Percentiles rank a stretch among this genome's conserved stretches.
These are phyloP conservation scores for Neelides folsomi DNA, from an alignment of 2,888 invertebrate genomes.

Conservation along the genomic window DNA sequence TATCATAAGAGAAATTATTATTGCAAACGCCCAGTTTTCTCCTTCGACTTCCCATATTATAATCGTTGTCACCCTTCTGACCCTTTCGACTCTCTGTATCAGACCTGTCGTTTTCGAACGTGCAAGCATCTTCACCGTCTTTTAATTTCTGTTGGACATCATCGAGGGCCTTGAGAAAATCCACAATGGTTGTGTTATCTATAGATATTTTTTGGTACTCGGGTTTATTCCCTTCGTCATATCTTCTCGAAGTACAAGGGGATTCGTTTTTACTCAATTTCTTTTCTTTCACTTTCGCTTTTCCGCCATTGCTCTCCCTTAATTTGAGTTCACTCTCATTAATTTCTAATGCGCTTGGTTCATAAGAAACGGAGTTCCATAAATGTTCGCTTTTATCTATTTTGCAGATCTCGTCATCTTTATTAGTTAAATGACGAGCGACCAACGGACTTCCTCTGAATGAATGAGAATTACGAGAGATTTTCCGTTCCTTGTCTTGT, in stretches of 20 bases:
- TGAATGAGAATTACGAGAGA: constrained; percentile 1
- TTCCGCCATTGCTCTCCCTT: too few relatives aligned
- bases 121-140: constrained; percentile 8
- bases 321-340: too few relatives aligned
- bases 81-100: constrained; percentile 7
- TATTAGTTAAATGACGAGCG: constrained; percentile 1
- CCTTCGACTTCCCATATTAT: constrained; percentile 9
- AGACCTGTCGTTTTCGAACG: background rate
- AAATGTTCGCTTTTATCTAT: too few relatives aligned
- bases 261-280: too few relatives aligned
- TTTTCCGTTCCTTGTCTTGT: constrained; percentile 6
- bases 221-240: constrained; percentile 2
- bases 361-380: too few relatives aligned
- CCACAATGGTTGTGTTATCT: constrained; percentile 70
- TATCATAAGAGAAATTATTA: constrained; percentile 26
- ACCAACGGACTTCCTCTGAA: constrained; percentile 12
- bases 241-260: background rate
- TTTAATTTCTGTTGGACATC: constrained; percentile 43
- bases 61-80: constrained; percentile 5
- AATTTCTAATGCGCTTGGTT: too few relatives aligned
- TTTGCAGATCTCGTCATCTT: too few relatives aligned
- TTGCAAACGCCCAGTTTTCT: constrained; percentile 28
- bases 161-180: constrained; percentile 62
- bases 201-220: constrained; percentile 35
- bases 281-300: too few relatives aligned